Conservation (phyloP, 1,140 invertebrate species). For the Eumaeus atala region DNA sequence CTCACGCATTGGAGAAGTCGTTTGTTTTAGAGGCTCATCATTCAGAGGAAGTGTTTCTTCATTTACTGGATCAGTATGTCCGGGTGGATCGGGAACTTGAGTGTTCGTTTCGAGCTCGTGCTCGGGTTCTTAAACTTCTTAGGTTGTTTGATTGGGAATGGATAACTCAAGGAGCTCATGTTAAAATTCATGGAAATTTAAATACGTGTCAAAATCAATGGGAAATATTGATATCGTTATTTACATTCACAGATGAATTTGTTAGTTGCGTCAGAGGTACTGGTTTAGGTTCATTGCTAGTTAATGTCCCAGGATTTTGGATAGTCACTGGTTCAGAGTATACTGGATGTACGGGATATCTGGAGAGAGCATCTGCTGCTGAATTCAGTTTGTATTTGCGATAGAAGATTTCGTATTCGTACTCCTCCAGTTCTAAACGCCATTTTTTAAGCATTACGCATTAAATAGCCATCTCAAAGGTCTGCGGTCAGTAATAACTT, state of each 20-base stretch:
- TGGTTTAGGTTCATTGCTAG: not conserved
- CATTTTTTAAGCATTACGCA: not conserved
- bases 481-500: too few species aligned
- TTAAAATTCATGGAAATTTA: not conserved
- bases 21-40: too few species aligned
- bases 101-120: not conserved
- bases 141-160: not conserved
- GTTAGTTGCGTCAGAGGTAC: not conserved
- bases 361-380: not conserved
- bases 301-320: not conserved
- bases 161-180: not conserved
- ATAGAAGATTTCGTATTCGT: not conserved
- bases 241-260: not conserved
- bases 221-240: not conserved
- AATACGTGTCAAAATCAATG: not conserved
- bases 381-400: not conserved
- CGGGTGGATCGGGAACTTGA: too few species aligned
- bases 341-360: not conserved
- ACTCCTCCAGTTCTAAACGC: slow-evolving; percentile 5
- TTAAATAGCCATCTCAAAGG: slow-evolving; percentile 3
- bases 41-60: too few species aligned
- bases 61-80: too few species aligned
- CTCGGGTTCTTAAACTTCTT: slow-evolving; percentile 21
- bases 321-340: not conserved
- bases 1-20: too few species aligned